phyloP scores from a whole-genome alignment of 2,888 invertebrate species.

The Latheticus oryzae region DNA sequence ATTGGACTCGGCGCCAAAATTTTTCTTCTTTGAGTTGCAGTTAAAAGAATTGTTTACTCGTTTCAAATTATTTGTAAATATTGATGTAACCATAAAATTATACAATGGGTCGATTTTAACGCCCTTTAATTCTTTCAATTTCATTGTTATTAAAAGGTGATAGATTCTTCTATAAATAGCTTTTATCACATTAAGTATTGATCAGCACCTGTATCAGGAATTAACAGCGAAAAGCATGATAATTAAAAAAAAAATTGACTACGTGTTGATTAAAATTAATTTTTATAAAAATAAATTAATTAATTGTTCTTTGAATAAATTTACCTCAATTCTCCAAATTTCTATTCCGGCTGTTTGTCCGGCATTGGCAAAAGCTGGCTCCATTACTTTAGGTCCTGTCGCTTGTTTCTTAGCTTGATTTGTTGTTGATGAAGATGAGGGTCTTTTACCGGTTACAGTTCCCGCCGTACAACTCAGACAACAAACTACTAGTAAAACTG shows the following conservation, averaged over 20 bases:
- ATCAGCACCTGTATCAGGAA: constrained; percentile 5
- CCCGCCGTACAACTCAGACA: constrained; percentile 39
- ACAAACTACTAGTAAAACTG: constrained; percentile 36
- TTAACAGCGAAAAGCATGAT: neutral
- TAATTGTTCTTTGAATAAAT: neutral
- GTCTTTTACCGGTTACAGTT: constrained; percentile 40
- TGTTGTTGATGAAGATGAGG: constrained; percentile 28
- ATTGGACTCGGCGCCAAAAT: no score
- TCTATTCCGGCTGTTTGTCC: constrained; percentile 77
- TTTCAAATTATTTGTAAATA: no score
- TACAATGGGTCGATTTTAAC: no score
- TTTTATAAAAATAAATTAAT: neutral
- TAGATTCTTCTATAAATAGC: constrained; percentile 22
- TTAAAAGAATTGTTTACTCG: no score
- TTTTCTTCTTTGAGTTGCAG: no score
- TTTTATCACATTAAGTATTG: constrained; percentile 16
- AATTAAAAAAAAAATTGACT: neutral
- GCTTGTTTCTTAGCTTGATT: constrained; percentile 44
- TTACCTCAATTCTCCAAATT: constrained; percentile 87
- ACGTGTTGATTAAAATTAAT: neutral
- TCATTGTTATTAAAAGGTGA: neutral
- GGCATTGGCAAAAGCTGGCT: constrained; percentile 78
- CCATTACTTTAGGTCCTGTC: constrained; percentile 63
- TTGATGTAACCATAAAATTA: no score
- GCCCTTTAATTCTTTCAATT: no score